Evolutionary conservation across 2,113 vertebrate genomes (phyloP).

Genomic region (Psephotus haematonotus): DNA sequence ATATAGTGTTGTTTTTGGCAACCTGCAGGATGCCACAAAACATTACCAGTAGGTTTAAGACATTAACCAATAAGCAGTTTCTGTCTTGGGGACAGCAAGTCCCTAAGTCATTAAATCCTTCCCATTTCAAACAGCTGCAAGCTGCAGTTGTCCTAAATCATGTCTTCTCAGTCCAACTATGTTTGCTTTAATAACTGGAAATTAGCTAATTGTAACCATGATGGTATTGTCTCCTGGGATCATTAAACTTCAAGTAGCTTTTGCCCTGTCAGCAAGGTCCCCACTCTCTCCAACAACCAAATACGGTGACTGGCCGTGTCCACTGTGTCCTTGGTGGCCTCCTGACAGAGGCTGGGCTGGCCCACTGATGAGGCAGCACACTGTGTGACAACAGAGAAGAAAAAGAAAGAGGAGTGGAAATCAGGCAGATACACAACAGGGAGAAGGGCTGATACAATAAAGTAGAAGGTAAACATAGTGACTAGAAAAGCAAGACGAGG

Average conservation of each 20-base stretch:
- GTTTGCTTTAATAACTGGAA: not conserved
- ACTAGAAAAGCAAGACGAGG: not conserved
- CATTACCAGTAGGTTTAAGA: not conserved
- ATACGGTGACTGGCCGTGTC: fast-evolving
- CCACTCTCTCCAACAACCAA: not conserved
- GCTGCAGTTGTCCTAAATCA: not conserved
- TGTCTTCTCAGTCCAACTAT: not conserved
- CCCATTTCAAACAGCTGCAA: not conserved
- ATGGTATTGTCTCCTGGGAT: not conserved
- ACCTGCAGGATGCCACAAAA: not conserved
- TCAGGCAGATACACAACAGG: not conserved
- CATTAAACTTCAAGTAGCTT: not conserved
- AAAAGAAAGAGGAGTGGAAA: not conserved
- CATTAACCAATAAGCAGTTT: not conserved
- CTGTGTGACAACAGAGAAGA: not conserved
- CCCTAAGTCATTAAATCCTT: not conserved
- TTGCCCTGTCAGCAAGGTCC: not conserved
- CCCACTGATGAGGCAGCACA: not conserved
- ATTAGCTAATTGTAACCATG: not conserved
- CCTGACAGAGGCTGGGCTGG: not conserved
- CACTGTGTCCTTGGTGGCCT: not conserved
- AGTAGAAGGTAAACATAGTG: not conserved
- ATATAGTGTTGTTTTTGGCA: not conserved
- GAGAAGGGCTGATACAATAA: not conserved
- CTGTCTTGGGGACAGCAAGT: not conserved